Conservation (phyloP, 2,797 vertebrate species). For the Percopsis omiscomaycus region DNA sequence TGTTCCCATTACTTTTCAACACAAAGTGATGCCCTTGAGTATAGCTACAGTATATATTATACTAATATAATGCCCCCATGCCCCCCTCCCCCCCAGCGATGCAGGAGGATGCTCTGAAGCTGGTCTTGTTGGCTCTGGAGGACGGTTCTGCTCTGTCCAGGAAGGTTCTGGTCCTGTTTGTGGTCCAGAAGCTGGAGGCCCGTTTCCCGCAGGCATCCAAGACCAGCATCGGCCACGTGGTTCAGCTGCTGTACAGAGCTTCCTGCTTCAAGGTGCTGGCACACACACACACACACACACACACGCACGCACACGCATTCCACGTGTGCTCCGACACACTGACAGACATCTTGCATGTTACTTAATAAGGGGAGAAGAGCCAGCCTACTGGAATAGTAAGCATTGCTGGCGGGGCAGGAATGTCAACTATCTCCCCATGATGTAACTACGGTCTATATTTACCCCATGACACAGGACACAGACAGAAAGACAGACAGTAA, state of each 20-base stretch:
- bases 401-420: constrained; percentile 67
- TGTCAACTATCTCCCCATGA: constrained; percentile 59
- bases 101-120: constrained; percentile 95
- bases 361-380: constrained; percentile 29
- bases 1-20: no score
- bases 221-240: constrained; percentile 96
- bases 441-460: constrained; percentile 65
- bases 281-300: neutral
- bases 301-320: neutral
- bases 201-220: constrained; percentile 96
- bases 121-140: constrained; percentile 92
- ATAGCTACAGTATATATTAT: no score
- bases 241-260: constrained; percentile 94
- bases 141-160: constrained; percentile 94
- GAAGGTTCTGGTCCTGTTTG: constrained; percentile 95
- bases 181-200: constrained; percentile 93
- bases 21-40: no score
- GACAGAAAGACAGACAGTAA: constrained; percentile 22
- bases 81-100: constrained; percentile 78
- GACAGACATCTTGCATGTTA: constrained; percentile 29
- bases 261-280: constrained; percentile 91
- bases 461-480: constrained; percentile 29
- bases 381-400: constrained; percentile 26
- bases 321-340: neutral
- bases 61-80: neutral